Evolutionary conservation across 2,113 vertebrate genomes (phyloP).

Genomic region (Silurus asotus): DNA sequence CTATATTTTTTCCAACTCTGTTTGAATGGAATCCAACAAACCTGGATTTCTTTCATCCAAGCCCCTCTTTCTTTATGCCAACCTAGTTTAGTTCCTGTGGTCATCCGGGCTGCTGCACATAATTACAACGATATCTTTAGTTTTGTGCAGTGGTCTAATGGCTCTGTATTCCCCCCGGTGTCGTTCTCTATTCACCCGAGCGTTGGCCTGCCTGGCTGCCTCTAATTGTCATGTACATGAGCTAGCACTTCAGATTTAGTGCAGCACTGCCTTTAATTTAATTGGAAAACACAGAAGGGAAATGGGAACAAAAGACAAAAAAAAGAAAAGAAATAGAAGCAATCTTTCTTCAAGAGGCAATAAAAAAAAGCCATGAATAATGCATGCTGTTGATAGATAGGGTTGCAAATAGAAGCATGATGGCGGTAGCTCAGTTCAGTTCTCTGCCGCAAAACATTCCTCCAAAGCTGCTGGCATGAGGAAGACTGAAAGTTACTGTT

Average conservation of each 20-base stretch:
- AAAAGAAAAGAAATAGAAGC: constrained; percentile 78
- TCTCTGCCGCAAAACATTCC: constrained; percentile 63
- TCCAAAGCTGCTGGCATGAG: neutral
- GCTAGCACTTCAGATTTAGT: constrained; percentile 73
- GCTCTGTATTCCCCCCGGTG: constrained; percentile 43
- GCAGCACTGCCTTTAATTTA: constrained; percentile 77
- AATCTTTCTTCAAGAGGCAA: constrained; percentile 74
- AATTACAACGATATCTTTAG: constrained; percentile 46
- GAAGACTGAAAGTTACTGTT: neutral
- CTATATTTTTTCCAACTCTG: neutral
- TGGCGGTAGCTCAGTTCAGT: constrained; percentile 63
- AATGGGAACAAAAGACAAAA: constrained; percentile 70
- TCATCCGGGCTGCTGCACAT: constrained; percentile 28
- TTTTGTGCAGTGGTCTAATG: constrained; percentile 37
- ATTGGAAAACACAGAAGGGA: constrained; percentile 73
- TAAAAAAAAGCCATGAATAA: constrained; percentile 78
- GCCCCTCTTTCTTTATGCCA: neutral
- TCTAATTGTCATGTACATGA: constrained; percentile 78
- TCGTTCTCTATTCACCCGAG: constrained; percentile 23
- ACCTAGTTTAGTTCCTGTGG: constrained; percentile 20
- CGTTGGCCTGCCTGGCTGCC: constrained; percentile 39
- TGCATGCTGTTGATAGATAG: constrained; percentile 77
- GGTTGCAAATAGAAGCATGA: constrained; percentile 65
- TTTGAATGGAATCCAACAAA: neutral
- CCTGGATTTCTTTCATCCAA: neutral